Evolutionary conservation across 2,888 invertebrate genomes (phyloP), one percentile per base, ranked within the genome.

Genomic region (Synergus umbraculus): DNA sequence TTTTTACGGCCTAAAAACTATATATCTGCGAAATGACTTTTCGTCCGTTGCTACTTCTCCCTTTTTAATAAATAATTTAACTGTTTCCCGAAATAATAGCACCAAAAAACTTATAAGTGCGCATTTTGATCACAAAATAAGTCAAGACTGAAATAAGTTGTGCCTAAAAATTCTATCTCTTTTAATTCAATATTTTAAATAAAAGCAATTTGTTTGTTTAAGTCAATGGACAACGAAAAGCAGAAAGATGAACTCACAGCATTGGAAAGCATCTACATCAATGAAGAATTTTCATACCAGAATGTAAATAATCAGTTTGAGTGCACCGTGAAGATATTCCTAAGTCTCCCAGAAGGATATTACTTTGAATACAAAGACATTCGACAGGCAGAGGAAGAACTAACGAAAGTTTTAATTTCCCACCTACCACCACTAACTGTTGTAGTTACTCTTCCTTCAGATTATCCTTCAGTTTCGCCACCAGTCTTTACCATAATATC

Each of bases 231-330:
- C 60, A 43, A 76, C 66, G 79, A 80, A 63, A 64, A 88, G 18
- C 89, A 89, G 44, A 69, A 84, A 44, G 84, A 89, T 5, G 89
- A 90, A 82, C 46, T 89, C 0, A 80, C 82, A 44, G 84, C 66
- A 4, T 78, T 90, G 58, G 77, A 87, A n/a, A 86, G 76, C 76
- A 89, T 90, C 64, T 88, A 81, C 18, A 76, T 80, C 22, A 10
- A 73, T 2, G 82, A 83, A 9, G 87, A 89, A 76, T 89, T 89
- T 46, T 86, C 79, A 5, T 85, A 64, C 3, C 78, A 9, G 5
- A 46, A 10, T 2, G 83, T 58, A 15, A 49, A 41, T n/a, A 76
- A 82, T 22, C 22, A 73, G 13, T 80, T 83, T 46, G 76, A 83
- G 58, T 89, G 88, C 41, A 80, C 63, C 5, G 80, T 86, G 41